These are phyloP conservation scores for Samia ricini DNA, from an alignment of 1,140 invertebrate genomes.

Conservation along the genomic window DNA sequence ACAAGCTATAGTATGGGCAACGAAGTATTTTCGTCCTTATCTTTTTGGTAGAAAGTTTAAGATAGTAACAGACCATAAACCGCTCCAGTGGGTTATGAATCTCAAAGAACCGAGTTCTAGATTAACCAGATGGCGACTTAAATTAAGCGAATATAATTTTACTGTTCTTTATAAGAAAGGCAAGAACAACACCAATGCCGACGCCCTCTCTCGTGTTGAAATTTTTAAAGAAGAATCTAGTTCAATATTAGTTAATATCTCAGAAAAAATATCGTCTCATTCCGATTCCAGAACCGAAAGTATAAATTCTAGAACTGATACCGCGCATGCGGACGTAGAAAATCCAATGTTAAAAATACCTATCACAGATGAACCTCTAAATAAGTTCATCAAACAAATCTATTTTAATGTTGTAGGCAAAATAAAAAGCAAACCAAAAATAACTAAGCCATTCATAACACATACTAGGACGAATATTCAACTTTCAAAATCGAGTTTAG, in stretches of 20 bases:
- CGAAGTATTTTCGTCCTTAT: background rate
- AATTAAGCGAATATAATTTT: no score
- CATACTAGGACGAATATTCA: constrained; percentile 16
- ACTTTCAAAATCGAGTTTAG: constrained; percentile 15
- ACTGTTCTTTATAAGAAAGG: constrained; percentile 16
- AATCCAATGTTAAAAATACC: constrained; percentile 22
- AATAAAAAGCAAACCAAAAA: constrained; percentile 9
- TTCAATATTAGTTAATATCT: no score
- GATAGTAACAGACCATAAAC: constrained; percentile 8
- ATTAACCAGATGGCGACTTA: no score
- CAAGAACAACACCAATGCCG: constrained; percentile 8
- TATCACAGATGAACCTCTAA: constrained; percentile 16
- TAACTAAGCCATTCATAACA: constrained; percentile 18
- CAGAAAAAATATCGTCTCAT: no score
- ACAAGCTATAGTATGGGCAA: no score
- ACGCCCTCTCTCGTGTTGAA: no score
- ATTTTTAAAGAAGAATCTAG: no score
- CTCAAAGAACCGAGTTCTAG: no score
- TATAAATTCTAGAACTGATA: no score
- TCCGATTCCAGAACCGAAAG: no score
- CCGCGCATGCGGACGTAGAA: constrained; percentile 15
- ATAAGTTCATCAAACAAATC: constrained; percentile 21
- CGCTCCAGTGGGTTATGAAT: no score
- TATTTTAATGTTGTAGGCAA: constrained; percentile 13
- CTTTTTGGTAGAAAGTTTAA: constrained; percentile 13